These are phyloP conservation scores for Stenichneumon culpator DNA, from an alignment of 2,888 invertebrate genomes.

Conservation along the genomic window DNA sequence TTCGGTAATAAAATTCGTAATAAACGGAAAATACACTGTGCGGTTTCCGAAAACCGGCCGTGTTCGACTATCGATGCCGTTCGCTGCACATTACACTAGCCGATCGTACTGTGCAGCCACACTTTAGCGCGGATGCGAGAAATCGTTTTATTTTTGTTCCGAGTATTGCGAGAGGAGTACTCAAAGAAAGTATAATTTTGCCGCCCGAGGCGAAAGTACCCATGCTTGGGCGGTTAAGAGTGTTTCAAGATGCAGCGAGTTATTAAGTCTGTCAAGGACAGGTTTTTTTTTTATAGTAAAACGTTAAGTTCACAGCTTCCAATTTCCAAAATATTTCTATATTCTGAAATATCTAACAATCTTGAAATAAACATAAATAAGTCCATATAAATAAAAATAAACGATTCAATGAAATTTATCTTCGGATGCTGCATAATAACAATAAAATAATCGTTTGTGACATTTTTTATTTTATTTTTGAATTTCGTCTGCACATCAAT, in stretches of 20 bases:
- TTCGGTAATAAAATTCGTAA: too few relatives aligned
- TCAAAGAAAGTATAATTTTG: constrained; percentile 14
- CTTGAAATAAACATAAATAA: not conserved
- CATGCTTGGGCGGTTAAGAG: not conserved
- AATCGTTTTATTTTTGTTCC: constrained; percentile 29
- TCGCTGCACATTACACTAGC: too few relatives aligned
- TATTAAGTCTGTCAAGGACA: not conserved
- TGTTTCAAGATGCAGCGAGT: too few relatives aligned
- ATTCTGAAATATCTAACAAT: not conserved
- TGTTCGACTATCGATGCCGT: too few relatives aligned
- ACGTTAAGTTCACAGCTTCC: too few relatives aligned
- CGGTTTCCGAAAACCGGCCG: too few relatives aligned
- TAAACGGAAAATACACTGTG: too few relatives aligned
- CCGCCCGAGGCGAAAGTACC: too few relatives aligned
- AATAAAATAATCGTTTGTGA: too few relatives aligned
- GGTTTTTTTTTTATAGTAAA: not conserved
- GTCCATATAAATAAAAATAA: not conserved
- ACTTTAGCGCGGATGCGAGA: not conserved
- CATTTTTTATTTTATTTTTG: too few relatives aligned
- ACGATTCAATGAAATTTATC: not conserved
- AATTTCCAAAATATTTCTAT: not conserved
- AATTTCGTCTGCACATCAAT: too few relatives aligned
- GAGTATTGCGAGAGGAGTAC: not conserved
- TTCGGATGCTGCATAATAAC: too few relatives aligned
- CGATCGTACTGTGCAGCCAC: not conserved